A percentile compares a stretch with the other conserved stretches of the same genome.
These are phyloP conservation scores for Fulica atra DNA, from an alignment of 2,113 vertebrate species.

Conservation along the genomic window DNA sequence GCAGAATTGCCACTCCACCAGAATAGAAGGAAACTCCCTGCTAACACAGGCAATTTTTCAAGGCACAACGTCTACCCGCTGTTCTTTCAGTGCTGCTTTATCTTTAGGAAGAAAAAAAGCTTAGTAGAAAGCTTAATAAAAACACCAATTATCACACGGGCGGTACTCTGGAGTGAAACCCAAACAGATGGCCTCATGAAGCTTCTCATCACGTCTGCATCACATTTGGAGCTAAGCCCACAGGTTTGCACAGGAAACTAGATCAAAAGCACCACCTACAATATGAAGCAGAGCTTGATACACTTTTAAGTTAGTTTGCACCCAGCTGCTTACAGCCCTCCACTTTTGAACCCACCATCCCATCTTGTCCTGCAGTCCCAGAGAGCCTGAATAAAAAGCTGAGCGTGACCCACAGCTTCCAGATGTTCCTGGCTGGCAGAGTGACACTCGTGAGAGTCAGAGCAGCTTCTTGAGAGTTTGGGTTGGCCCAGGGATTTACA, in stretches of 20 bases:
- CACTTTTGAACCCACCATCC: not conserved
- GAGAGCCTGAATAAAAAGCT: not conserved
- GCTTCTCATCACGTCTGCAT: not conserved
- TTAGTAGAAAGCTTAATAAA: slow-evolving; percentile 11
- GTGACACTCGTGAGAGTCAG: not conserved
- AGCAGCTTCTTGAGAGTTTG: not conserved
- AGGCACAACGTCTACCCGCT: not conserved
- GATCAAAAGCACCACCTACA: not conserved
- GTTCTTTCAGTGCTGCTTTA: not conserved
- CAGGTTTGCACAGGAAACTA: not conserved
- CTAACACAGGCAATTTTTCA: not conserved
- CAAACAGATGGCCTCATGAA: not conserved
- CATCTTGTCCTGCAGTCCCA: not conserved
- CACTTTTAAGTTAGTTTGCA: not conserved
- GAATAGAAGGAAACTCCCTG: not conserved
- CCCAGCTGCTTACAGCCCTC: not conserved
- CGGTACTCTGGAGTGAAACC: not conserved
- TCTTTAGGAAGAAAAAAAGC: not conserved
- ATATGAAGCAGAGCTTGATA: not conserved
- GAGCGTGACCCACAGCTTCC: not conserved
- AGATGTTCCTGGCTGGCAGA: not conserved
- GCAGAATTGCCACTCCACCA: not conserved
- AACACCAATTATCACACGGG: not conserved
- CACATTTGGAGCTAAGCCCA: not conserved
- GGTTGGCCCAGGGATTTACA: not conserved